A percentile compares a stretch with the other conserved stretches of the same genome.
Conservation (phyloP, 2,888 invertebrate genomes). For the Rotaria socialis region DNA sequence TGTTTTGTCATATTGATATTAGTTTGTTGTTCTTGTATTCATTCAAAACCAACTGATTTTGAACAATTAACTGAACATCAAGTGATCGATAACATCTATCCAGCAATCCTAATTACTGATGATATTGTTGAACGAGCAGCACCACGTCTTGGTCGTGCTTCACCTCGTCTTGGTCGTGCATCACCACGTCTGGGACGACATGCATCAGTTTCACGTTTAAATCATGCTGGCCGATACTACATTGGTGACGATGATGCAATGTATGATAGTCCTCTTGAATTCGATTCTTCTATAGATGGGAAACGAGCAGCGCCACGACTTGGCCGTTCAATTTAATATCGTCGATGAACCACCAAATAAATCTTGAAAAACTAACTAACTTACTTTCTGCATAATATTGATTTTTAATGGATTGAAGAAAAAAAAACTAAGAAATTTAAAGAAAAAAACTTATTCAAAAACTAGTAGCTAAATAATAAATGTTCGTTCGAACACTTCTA, state of each 20-base stretch:
- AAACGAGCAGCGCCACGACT: not conserved
- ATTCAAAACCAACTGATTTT: not conserved
- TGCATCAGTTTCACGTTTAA: not conserved
- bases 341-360: not conserved
- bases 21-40: not conserved
- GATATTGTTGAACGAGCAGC: slow-evolving; percentile 23
- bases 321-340: not conserved
- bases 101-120: not conserved
- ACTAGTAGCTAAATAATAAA: not conserved
- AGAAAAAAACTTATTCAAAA: too few relatives aligned
- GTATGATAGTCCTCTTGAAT: not conserved
- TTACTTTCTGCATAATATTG: not conserved
- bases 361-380: not conserved
- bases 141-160: slow-evolving; percentile 31
- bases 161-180: slow-evolving; percentile 33
- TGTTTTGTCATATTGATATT: not conserved
- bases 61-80: not conserved
- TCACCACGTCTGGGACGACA: slow-evolving; percentile 5
- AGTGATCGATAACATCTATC: not conserved
- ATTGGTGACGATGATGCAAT: not conserved
- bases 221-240: slow-evolving; percentile 35
- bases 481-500: not conserved
- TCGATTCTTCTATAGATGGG: not conserved
- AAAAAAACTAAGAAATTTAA: too few relatives aligned
- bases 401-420: too few relatives aligned